phyloP scores from a whole-genome alignment of 1,140 invertebrate species.

The Delia radicum region DNA sequence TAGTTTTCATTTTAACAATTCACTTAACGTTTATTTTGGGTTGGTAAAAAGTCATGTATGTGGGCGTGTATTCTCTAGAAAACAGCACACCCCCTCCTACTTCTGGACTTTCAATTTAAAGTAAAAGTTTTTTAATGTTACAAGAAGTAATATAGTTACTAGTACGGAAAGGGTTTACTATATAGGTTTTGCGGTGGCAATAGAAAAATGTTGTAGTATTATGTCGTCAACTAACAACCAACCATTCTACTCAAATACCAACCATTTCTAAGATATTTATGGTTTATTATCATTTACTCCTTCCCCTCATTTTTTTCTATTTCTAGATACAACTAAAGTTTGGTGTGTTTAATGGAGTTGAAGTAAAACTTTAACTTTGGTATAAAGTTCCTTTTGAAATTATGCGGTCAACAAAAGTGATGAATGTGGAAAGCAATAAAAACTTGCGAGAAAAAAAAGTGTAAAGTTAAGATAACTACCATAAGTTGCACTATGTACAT shows the following conservation, averaged over 20 bases:
- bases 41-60: slow-evolving; percentile 13
- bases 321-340: too few species aligned
- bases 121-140: background rate
- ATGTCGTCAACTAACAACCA: too few species aligned
- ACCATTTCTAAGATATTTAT: too few species aligned
- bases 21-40: slow-evolving; percentile 10
- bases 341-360: slow-evolving; percentile 16
- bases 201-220: too few species aligned
- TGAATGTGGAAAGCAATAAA: slow-evolving; percentile 13
- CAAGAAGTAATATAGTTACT: background rate
- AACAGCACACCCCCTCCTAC: background rate
- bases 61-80: background rate
- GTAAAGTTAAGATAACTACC: slow-evolving; percentile 6
- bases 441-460: slow-evolving; percentile 10
- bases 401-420: slow-evolving; percentile 12
- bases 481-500: slow-evolving; percentile 9
- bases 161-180: too few species aligned
- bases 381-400: slow-evolving; percentile 16
- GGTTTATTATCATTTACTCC: too few species aligned
- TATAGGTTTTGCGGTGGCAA: too few species aligned
- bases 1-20: slow-evolving; percentile 18
- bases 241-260: too few species aligned
- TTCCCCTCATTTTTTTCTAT: too few species aligned
- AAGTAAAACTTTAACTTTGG: background rate
- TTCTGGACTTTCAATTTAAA: background rate